These are phyloP conservation scores for Physeter macrocephalus DNA, from an alignment of 2,113 vertebrate genomes.

Conservation along the genomic window DNA sequence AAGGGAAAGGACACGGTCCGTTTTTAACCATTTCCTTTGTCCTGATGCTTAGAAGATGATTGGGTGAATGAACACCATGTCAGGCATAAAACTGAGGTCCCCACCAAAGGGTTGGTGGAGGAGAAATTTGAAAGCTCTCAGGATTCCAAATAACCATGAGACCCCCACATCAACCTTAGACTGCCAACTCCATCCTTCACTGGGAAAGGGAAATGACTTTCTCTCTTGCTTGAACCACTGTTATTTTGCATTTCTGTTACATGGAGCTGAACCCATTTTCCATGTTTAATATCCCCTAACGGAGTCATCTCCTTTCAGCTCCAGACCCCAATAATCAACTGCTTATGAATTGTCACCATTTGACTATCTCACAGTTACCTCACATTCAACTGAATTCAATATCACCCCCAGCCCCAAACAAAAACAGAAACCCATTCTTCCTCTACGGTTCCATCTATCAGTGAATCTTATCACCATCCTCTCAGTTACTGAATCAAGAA, in stretches of 20 bases:
- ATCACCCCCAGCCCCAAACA: background rate
- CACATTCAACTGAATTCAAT: background rate
- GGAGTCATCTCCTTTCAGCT: background rate
- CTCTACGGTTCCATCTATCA: background rate
- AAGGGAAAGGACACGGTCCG: background rate
- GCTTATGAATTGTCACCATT: background rate
- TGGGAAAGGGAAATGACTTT: background rate
- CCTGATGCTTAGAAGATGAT: background rate
- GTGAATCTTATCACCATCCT: background rate
- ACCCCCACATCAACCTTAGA: background rate
- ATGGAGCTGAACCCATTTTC: background rate
- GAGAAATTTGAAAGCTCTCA: background rate
- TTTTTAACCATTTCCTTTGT: background rate
- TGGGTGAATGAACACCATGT: background rate
- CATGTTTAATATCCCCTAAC: background rate
- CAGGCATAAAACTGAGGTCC: background rate
- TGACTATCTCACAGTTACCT: background rate
- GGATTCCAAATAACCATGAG: background rate
- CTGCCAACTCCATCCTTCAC: background rate
- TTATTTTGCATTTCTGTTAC: background rate
- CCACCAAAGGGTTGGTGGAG: background rate
- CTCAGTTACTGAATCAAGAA: background rate
- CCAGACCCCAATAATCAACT: background rate
- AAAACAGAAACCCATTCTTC: background rate
- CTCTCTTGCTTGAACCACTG: background rate